Conservation (phyloP, 2,797 vertebrate genomes). For the Channallabes apus region DNA sequence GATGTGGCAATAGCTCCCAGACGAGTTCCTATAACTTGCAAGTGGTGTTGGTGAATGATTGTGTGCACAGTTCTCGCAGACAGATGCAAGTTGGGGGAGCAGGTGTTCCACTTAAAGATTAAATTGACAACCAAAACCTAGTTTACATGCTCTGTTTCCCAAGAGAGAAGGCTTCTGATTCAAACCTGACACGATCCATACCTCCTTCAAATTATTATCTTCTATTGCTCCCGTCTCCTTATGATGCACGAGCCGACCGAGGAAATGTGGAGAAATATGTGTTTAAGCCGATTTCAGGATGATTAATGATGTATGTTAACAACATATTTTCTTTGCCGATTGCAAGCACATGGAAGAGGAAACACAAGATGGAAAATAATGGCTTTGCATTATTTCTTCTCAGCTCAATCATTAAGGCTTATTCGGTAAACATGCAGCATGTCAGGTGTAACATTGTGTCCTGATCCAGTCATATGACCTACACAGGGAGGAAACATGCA, state of each 20-base stretch:
- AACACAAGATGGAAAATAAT: conserved; percentile 38
- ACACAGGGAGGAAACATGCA: conserved; percentile 14
- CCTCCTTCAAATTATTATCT: conserved; percentile 33
- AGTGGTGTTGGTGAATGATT: no score
- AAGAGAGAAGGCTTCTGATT: conserved; percentile 30
- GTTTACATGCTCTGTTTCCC: conserved; percentile 29
- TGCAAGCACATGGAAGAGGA: conserved; percentile 30
- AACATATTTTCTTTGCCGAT: conserved; percentile 46
- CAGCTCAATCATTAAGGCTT: conserved; percentile 18
- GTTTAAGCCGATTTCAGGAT: conserved; percentile 33
- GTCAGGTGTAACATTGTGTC: not conserved
- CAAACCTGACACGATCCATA: conserved; percentile 26
- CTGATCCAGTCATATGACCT: conserved; percentile 16
- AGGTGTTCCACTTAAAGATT: conserved; percentile 20
- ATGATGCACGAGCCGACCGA: conserved; percentile 22
- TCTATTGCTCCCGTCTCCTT: conserved; percentile 1
- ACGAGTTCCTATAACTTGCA: no score
- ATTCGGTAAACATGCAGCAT: not conserved
- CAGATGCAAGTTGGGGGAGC: no score
- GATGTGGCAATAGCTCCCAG: no score
- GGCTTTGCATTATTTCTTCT: conserved; percentile 20
- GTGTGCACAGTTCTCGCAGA: no score
- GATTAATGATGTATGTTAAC: conserved; percentile 49
- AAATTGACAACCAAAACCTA: conserved; percentile 26
- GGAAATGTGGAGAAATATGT: conserved; percentile 18